Conservation (phyloP, 2,888 invertebrate genomes). For the Heliconius erato region DNA sequence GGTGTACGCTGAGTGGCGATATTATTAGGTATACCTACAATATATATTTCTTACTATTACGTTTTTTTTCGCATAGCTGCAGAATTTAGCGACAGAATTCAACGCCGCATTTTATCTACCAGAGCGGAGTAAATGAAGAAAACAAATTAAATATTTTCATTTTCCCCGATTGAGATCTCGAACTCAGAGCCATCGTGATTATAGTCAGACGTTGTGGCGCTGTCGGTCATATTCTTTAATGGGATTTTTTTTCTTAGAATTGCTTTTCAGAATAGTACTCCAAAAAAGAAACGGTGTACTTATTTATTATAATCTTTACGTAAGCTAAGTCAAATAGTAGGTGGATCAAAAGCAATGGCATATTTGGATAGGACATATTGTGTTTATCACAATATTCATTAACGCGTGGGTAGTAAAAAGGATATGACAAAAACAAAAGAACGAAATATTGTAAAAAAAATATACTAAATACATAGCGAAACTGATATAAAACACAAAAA, state of each 20-base stretch:
- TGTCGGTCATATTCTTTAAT: neutral
- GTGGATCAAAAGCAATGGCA: neutral
- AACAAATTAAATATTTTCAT: too few species aligned
- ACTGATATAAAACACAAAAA: neutral
- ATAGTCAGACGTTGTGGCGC: neutral
- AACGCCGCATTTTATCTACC: too few species aligned
- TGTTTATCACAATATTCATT: neutral
- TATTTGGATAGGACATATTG: neutral
- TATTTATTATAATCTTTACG: neutral
- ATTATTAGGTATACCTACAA: neutral
- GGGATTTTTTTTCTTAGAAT: neutral
- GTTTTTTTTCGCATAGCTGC: too few species aligned
- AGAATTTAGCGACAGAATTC: too few species aligned
- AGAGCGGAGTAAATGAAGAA: too few species aligned
- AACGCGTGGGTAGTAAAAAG: neutral
- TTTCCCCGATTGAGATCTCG: too few species aligned
- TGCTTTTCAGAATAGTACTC: too few species aligned
- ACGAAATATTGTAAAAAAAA: neutral
- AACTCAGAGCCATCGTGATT: too few species aligned
- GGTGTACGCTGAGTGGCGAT: slow-evolving; percentile 13
- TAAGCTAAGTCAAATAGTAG: neutral
- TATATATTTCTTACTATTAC: neutral
- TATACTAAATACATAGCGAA: too few species aligned
- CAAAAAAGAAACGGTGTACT: neutral
- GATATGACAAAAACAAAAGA: neutral